These are phyloP conservation scores for Channa maculata DNA, from an alignment of 2,113 vertebrate species.

Conservation along the genomic window DNA sequence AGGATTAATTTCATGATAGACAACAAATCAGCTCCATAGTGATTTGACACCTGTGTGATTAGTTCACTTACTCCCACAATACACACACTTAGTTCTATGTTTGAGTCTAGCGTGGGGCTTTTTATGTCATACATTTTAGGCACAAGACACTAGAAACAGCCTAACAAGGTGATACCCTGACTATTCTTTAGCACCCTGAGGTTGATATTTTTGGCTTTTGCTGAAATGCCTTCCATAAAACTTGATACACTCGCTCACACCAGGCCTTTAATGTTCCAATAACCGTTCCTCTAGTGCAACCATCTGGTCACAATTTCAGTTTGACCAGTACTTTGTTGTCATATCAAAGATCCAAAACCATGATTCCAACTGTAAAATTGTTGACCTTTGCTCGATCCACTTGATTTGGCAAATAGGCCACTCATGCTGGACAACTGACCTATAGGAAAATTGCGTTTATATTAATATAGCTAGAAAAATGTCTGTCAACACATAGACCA, in stretches of 20 bases:
- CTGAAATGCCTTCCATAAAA: background rate
- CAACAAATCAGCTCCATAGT: too few species aligned
- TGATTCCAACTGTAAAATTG: too few species aligned
- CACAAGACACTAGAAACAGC: background rate
- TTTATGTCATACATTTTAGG: background rate
- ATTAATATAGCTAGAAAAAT: constrained; percentile 1
- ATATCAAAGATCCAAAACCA: too few species aligned
- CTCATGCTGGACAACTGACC: background rate
- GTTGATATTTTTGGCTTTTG: background rate
- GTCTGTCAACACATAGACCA: background rate
- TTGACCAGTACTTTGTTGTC: background rate
- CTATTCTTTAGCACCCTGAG: background rate
- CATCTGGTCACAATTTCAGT: background rate
- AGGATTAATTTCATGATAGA: too few species aligned
- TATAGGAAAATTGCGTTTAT: background rate
- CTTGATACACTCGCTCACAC: background rate
- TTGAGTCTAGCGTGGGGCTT: too few species aligned
- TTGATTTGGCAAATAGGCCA: background rate
- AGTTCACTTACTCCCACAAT: constrained; percentile 14
- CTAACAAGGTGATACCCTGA: too few species aligned
- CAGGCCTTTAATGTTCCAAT: background rate
- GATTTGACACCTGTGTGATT: background rate
- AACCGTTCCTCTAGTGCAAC: background rate
- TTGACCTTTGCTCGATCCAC: too few species aligned
- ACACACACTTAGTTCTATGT: background rate